phyloP scores from a whole-genome alignment of 2,113 vertebrate species.

The Heteronetta atricapilla region DNA sequence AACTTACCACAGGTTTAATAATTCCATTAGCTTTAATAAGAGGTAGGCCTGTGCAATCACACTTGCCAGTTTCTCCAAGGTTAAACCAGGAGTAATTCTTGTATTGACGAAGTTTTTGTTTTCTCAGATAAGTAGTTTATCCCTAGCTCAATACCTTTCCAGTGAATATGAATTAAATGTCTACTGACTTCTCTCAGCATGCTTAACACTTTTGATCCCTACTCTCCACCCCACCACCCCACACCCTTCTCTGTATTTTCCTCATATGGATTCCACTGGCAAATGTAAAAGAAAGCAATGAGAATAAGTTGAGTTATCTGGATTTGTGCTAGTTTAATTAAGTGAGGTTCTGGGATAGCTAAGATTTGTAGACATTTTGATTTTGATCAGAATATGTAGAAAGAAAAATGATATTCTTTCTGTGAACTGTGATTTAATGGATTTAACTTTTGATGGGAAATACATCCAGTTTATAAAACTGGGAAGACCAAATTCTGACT shows the following conservation, averaged over 20 bases:
- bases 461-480: not conserved
- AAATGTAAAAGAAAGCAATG: not conserved
- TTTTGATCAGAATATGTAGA: not conserved
- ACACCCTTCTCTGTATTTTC: not conserved
- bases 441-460: constrained; percentile 32
- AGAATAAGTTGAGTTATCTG: not conserved
- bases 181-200: not conserved
- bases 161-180: not conserved
- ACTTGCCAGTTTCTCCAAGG: not conserved
- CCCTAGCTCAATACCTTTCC: not conserved
- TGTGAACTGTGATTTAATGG: not conserved
- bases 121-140: not conserved
- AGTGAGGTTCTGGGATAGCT: not conserved
- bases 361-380: constrained; percentile 31
- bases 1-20: not conserved
- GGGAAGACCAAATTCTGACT: not conserved
- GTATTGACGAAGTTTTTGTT: not conserved
- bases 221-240: too few relatives aligned
- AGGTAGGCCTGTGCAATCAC: not conserved
- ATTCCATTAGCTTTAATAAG: not conserved
- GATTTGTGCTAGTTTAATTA: not conserved
- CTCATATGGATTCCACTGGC: not conserved
- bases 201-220: not conserved
- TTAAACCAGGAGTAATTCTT: not conserved
- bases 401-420: not conserved